Base-by-base conservation (phyloP, 2,797 vertebrate genomes). In the Brachyrhaphis roseni region DNA sequence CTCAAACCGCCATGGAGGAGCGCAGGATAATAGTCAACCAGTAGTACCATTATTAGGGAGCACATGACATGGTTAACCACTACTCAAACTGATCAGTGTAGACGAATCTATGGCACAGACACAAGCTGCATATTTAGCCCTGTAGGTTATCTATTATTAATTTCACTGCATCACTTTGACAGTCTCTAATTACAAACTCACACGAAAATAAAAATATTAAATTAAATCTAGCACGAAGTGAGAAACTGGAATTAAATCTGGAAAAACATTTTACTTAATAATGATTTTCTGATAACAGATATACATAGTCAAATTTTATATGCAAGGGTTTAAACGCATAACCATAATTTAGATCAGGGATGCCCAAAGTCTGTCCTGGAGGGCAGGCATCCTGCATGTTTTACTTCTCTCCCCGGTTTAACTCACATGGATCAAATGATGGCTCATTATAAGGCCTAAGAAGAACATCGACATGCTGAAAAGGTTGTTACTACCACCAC, bases 11-110 rank as follows among this genome's bases (percentile, higher is more conserved):
- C 39, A 34, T 68, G 51, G 77, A 81, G 49, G 76, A 81, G 41
- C 28, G 72, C 73, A 46, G 57, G 76, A 80, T 72, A 66, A 84
- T 78, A 72, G 74, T 81, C 84, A 87, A 83, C 88, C 83, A 86
- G 78, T 76, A 4, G 36, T 41, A 11, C 18, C 20, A 12, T 68
- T 68, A 79, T 79, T 76, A 85, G 34, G 39, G 76, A 31, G 82
- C 80, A 77, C 64, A 76, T 86, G 87, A 88, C 89, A 88, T 83
- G 84, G 57, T 78, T 87, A 87, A 82, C 89, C 82, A 81, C 81
- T 72, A 73, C 68, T 86, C 49, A 43, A 72, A 76, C 78, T 76
- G 71, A 83, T 77, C 41, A n/a, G 66, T 70, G 23, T 7, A 28
- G 13, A 26, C 8, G 77, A 46, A 73, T 79, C 87, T 83, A 81